Percentiles rank a stretch among this genome's conserved stretches.
Evolutionary conservation across 2,113 vertebrate species (phyloP).

Genomic region (Girardinichthys multiradiatus): DNA sequence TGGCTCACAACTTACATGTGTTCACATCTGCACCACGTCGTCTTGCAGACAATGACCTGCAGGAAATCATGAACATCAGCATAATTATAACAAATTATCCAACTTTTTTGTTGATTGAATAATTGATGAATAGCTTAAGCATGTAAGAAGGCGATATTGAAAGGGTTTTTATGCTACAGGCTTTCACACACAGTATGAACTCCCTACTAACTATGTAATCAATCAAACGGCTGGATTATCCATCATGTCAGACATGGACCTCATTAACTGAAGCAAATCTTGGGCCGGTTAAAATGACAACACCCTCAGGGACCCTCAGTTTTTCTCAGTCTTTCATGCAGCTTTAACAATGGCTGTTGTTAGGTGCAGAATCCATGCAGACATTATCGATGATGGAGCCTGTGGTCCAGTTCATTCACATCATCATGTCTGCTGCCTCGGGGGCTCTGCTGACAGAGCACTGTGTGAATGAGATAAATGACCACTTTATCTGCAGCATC

Average conservation of each 20-base stretch:
- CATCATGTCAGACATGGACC: slow-evolving; percentile 3
- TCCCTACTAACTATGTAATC: slow-evolving; percentile 1
- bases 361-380: neutral
- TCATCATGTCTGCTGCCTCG: slow-evolving; percentile 27
- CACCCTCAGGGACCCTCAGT: neutral
- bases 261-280: slow-evolving; percentile 14
- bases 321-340: neutral
- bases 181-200: neutral
- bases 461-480: slow-evolving; percentile 63
- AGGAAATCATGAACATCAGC: too few species aligned
- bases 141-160: neutral
- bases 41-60: too few species aligned
- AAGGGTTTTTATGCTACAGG: neutral
- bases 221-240: slow-evolving; percentile 22
- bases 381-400: slow-evolving; percentile 42
- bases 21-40: too few species aligned
- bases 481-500: slow-evolving; percentile 42
- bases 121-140: neutral
- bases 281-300: neutral
- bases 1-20: too few species aligned
- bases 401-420: slow-evolving; percentile 36
- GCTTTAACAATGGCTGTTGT: slow-evolving; percentile 23
- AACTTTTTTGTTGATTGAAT: neutral
- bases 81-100: neutral
- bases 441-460: slow-evolving; percentile 42